Percentiles rank a stretch among this genome's conserved stretches.
Conservation (phyloP, 2,113 vertebrate species). For the Strix uralensis region DNA sequence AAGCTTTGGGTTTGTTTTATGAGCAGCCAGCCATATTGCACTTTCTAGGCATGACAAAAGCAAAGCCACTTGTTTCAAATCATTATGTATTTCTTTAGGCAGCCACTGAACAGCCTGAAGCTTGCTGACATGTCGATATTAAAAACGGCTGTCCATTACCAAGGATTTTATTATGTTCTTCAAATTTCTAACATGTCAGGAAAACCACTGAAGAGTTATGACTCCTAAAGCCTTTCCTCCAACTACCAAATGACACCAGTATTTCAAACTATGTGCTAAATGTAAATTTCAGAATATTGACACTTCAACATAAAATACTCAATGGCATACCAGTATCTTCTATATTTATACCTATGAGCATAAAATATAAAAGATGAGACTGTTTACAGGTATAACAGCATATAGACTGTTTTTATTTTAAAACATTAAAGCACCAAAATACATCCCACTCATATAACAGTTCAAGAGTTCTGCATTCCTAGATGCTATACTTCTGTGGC, state of each 20-base stretch:
- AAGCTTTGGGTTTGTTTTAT: slow-evolving; percentile 47
- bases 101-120: slow-evolving; percentile 38
- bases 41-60: slow-evolving; percentile 50
- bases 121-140: neutral
- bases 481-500: neutral
- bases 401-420: neutral
- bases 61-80: slow-evolving; percentile 56
- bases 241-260: neutral
- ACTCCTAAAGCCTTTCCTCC: neutral
- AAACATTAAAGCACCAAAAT: neutral
- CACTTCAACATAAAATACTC: neutral
- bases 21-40: slow-evolving; percentile 61
- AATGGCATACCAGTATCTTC: neutral
- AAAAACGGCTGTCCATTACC: neutral
- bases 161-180: slow-evolving; percentile 13
- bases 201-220: neutral
- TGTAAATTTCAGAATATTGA: neutral
- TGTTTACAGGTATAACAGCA: neutral
- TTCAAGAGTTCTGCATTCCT: neutral
- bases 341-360: neutral
- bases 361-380: neutral
- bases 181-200: neutral
- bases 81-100: slow-evolving; percentile 12
- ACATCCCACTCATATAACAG: neutral
- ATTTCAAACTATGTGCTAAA: neutral